phyloP scores from a whole-genome alignment of 2,888 invertebrate genomes.

The Aleiodes alternator region DNA sequence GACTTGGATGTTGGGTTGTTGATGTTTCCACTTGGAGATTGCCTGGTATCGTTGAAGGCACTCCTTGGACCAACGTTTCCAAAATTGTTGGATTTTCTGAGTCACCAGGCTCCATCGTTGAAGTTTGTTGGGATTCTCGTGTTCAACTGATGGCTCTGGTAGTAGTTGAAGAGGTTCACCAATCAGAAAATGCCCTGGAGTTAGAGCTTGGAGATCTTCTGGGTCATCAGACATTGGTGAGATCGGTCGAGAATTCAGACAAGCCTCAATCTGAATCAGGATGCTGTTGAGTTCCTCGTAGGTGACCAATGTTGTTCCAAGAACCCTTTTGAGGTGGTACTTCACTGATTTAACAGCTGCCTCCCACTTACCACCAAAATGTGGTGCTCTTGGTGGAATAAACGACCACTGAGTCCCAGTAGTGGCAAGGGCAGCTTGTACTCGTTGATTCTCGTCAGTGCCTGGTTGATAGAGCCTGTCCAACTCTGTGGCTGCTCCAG shows the following conservation, averaged over 20 bases:
- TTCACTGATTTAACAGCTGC: slow-evolving; percentile 6
- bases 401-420: slow-evolving; percentile 7
- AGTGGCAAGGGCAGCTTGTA: neutral
- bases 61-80: neutral
- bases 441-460: neutral
- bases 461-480: no score
- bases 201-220: neutral
- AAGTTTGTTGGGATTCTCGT: neutral
- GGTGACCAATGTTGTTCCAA: neutral
- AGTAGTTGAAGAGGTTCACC: slow-evolving; percentile 10
- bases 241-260: slow-evolving; percentile 11
- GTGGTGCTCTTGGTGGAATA: neutral
- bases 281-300: no score
- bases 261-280: neutral
- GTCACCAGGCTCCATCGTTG: slow-evolving; percentile 1
- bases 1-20: no score
- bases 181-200: neutral
- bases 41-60: slow-evolving; percentile 1
- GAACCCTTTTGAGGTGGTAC: slow-evolving; percentile 3
- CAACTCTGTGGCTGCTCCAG: no score
- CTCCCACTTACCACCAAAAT: slow-evolving; percentile 22
- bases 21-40: slow-evolving; percentile 6
- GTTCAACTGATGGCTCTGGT: neutral
- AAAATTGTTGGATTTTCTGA: slow-evolving; percentile 18
- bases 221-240: slow-evolving; percentile 12